These are phyloP conservation scores for Helicoverpa assulta DNA, from an alignment of 2,888 invertebrate species.

Conservation along the genomic window DNA sequence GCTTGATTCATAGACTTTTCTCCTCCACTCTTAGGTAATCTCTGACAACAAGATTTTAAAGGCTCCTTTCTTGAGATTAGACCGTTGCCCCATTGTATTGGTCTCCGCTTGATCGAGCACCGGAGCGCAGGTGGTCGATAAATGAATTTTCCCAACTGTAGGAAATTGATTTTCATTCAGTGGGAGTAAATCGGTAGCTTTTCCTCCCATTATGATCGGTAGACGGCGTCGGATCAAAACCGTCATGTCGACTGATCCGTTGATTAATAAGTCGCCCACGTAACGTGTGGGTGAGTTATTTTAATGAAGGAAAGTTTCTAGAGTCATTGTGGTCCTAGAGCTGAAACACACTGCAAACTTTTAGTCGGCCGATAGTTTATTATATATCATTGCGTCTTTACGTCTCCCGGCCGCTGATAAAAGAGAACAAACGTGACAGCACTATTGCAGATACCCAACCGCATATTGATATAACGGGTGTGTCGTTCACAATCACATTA, in stretches of 20 bases:
- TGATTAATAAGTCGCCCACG: constrained; percentile 54
- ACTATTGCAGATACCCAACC: not conserved
- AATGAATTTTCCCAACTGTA: constrained; percentile 77
- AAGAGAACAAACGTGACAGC: constrained; percentile 11
- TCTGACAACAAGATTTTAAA: constrained; percentile 72
- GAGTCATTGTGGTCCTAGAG: constrained; percentile 17
- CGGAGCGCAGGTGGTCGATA: constrained; percentile 79
- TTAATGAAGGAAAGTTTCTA: constrained; percentile 19
- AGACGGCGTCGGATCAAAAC: constrained; percentile 59
- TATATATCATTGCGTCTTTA: constrained; percentile 4
- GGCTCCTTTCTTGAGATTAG: constrained; percentile 74
- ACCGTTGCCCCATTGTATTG: constrained; percentile 73
- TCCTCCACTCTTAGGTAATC: constrained; percentile 65
- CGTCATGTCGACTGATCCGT: constrained; percentile 43
- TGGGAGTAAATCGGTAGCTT: constrained; percentile 70
- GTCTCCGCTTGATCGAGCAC: constrained; percentile 75
- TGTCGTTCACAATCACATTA: too few relatives aligned
- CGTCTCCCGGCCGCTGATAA: constrained; percentile 3
- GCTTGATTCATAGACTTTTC: constrained; percentile 61
- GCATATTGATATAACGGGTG: not conserved
- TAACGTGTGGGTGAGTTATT: constrained; percentile 21
- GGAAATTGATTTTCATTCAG: constrained; percentile 81
- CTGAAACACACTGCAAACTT: too few relatives aligned
- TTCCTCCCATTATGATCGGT: constrained; percentile 66
- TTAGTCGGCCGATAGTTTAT: too few relatives aligned